phyloP scores from a whole-genome alignment of 2,888 invertebrate species.

The Agonopterix subpropinquella region DNA sequence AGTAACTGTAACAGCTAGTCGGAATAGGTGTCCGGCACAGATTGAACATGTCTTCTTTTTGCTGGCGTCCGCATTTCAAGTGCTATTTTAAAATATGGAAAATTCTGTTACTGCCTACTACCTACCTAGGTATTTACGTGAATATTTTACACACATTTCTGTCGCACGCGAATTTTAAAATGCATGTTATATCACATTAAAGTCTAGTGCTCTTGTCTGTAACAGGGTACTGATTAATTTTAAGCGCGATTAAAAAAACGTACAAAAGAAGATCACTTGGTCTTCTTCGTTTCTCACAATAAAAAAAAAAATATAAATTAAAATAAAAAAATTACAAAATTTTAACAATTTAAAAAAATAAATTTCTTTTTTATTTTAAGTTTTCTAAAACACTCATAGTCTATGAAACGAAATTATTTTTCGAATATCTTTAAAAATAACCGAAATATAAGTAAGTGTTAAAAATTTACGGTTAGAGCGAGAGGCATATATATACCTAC shows the following conservation, averaged over 20 bases:
- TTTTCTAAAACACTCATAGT: no score
- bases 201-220: neutral
- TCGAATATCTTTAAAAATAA: no score
- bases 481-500: no score
- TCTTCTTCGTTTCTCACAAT: neutral
- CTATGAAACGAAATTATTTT: no score
- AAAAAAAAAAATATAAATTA: no score
- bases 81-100: neutral
- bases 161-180: neutral
- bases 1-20: slow-evolving; percentile 26
- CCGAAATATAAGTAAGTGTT: no score
- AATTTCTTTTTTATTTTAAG: no score
- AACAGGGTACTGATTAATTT: neutral
- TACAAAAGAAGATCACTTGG: no score
- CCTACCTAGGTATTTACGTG: neutral
- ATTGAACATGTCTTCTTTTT: slow-evolving; percentile 21
- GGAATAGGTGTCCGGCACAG: slow-evolving; percentile 28
- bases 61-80: neutral
- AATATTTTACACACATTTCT: neutral
- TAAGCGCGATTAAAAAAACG: neutral
- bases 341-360: no score
- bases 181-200: neutral
- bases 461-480: no score
- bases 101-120: neutral
- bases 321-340: no score